These are phyloP conservation scores for Euglossa dilemma DNA, from an alignment of 1,140 invertebrate genomes.

Conservation along the genomic window DNA sequence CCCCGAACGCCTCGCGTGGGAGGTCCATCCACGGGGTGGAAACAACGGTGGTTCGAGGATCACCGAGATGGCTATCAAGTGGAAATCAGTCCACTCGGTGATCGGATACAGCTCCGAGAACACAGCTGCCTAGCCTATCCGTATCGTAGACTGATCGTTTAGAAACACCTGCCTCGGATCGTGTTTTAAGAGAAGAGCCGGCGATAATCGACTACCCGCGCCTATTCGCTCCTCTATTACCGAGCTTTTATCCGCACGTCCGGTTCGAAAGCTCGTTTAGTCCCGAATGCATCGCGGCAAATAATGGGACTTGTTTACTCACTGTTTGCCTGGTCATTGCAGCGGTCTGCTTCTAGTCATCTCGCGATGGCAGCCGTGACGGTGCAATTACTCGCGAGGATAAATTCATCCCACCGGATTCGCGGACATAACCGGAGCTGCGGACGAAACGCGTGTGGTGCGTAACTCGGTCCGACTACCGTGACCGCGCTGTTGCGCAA, in stretches of 20 bases:
- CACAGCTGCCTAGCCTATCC: conserved; percentile 51
- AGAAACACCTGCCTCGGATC: conserved; percentile 52
- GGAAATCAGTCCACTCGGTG: conserved; percentile 42
- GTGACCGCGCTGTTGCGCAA: not conserved
- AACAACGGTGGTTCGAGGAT: not conserved
- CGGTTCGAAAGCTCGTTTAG: not conserved
- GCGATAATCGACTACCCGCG: not conserved
- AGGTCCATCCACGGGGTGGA: conserved; percentile 31
- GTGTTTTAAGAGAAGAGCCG: not conserved
- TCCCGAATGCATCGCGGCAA: not conserved
- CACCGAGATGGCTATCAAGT: conserved; percentile 22
- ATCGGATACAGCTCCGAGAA: conserved; percentile 44
- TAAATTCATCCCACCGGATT: not conserved
- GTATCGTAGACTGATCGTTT: conserved; percentile 40
- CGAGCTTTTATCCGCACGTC: not conserved
- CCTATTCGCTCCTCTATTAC: conserved; percentile 12
- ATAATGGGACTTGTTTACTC: conserved; percentile 1
- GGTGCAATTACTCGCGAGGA: conserved; percentile 14
- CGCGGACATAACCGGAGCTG: not conserved
- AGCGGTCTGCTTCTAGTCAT: not conserved
- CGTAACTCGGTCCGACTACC: not conserved
- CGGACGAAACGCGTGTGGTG: not conserved
- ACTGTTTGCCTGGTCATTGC: conserved; percentile 4
- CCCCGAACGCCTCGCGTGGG: conserved; percentile 2
- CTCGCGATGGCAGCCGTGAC: not conserved